Evolutionary conservation across 2,888 invertebrate species (phyloP).

Genomic region (Euclidia mi): DNA sequence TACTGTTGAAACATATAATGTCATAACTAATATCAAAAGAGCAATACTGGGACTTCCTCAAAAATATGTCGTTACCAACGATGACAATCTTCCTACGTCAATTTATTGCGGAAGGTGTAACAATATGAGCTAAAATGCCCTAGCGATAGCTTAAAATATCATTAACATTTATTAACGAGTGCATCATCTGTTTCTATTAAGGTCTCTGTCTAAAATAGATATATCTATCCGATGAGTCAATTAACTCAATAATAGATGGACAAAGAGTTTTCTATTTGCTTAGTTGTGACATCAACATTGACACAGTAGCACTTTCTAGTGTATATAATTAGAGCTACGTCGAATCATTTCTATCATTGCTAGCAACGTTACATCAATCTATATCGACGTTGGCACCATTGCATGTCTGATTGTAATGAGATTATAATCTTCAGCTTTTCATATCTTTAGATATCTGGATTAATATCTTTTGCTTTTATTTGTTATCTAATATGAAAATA

Average conservation of each 20-base stretch:
- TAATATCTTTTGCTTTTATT: not conserved
- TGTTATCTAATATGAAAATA: not conserved
- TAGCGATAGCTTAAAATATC: constrained; percentile 2
- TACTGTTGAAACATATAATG: not conserved
- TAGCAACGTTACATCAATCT: constrained; percentile 65
- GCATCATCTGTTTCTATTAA: constrained; percentile 17
- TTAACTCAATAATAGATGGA: constrained; percentile 59
- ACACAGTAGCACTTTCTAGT: constrained; percentile 75
- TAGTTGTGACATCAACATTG: constrained; percentile 76
- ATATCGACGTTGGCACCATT: constrained; percentile 70
- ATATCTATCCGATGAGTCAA: constrained; percentile 55
- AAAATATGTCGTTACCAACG: not conserved
- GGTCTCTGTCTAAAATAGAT: constrained; percentile 31
- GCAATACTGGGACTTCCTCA: not conserved
- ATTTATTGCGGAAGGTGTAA: not conserved
- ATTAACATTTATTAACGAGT: constrained; percentile 8
- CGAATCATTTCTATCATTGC: constrained; percentile 62
- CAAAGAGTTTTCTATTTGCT: constrained; percentile 57
- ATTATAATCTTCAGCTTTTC: constrained; percentile 40
- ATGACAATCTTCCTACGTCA: not conserved
- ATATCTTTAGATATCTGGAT: constrained; percentile 17
- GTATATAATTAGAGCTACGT: constrained; percentile 65
- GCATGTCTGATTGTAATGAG: constrained; percentile 49
- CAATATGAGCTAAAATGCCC: not conserved
- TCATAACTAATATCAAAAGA: not conserved